Base-by-base conservation (phyloP, 2,888 invertebrate species). In the Phytoseiulus persimilis region DNA sequence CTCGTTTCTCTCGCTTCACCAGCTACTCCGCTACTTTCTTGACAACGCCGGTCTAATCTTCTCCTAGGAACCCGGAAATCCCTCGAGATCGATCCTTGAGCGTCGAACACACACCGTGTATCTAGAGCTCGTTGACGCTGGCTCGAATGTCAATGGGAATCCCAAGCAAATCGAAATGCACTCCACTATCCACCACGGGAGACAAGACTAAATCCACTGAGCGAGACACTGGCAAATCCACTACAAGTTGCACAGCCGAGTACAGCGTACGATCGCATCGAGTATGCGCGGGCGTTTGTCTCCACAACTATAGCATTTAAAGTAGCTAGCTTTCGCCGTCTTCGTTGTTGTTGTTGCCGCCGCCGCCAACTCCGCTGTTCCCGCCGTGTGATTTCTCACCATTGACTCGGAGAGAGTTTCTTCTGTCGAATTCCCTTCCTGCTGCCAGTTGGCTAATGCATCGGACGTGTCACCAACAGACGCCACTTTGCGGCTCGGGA, bases 341-440 rank as follows among this genome's bases (percentile, higher is more conserved):
- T 3, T 39, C 9, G 39, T 39, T 39, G 39, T 39, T 9, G 39
- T 65, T 23, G 65, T 23, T 65, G 28, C 23, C 65, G 65, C 14
- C 65, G 65, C 28, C 65, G 18, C 65, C 65, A 18, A 6, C 65
- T 14, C 28, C 65, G 65, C 28, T 65, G 65, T 65, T 65, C 65
- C 65, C 28, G 65, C 28, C 65, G 65, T 65, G 65, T 65, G 65
- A 65, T 65, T 65, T 65, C 65, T 23, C 65, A 65, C 65, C 65
- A 65, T 65, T 65, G 65, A 65, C 65, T 65, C 18, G 65, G 18
- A 65, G 65, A 65, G 65, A 65, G 65, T 65, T 65, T 65, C 65
- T 65, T 65, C 65, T 65, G 65, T 65, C 65, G 65, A 65, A 65
- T 65, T 65, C 65, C 65, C 65, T 65, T 65, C 65, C 65, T 65